Conservation (phyloP, 2,797 vertebrate genomes). For the Syndactyla subalaris region DNA sequence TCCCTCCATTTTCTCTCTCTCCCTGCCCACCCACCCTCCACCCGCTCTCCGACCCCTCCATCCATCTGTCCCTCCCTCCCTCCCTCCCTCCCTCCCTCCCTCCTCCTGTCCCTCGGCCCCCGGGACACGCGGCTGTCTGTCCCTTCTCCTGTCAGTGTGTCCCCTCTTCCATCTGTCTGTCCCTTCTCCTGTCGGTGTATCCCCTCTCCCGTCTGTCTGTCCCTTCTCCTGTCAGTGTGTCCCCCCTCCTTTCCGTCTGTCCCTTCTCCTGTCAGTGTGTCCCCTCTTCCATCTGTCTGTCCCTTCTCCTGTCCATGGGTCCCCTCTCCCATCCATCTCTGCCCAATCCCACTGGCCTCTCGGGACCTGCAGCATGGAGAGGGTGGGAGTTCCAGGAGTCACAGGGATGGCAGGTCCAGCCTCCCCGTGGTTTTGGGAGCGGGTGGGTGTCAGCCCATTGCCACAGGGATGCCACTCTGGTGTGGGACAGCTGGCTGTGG, state of each 20-base stretch:
- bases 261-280: not conserved
- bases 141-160: no score
- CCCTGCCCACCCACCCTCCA: not conserved
- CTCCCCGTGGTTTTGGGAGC: fast-evolving
- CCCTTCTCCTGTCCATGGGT: not conserved
- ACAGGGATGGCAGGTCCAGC: fast-evolving
- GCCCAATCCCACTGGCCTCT: fast-evolving
- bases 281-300: not conserved
- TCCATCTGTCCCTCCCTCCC: not conserved
- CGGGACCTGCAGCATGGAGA: fast-evolving
- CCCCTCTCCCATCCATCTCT: not conserved
- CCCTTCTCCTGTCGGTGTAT: no score
- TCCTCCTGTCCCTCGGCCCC: not conserved
- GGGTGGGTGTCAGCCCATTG: not conserved
- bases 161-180: no score
- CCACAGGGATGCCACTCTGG: no score
- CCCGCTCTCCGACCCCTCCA: not conserved
- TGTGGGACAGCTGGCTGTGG: fast-evolving
- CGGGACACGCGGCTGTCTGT: not conserved
- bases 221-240: not conserved
- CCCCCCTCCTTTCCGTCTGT: not conserved
- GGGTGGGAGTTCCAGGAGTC: not conserved
- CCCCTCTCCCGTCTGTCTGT: no score
- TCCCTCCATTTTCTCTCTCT: no score
- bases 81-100: no score